Percentiles rank a stretch among this genome's conserved stretches.
Conservation (phyloP, 2,888 invertebrate genomes). For the Epistrophella euchroma region DNA sequence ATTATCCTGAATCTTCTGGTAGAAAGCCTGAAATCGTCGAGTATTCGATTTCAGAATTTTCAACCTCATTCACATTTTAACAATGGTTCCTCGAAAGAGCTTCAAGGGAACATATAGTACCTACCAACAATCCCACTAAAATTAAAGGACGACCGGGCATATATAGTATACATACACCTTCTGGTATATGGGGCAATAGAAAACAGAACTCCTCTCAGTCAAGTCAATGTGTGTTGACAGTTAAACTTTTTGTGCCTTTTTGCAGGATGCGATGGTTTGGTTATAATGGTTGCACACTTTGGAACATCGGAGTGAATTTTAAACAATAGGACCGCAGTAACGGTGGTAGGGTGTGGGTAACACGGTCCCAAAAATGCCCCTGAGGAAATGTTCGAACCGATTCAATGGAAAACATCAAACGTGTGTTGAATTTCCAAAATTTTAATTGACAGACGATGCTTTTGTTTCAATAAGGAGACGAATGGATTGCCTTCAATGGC, state of each 20-base stretch:
- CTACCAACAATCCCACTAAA: conserved; percentile 23
- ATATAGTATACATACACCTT: neutral
- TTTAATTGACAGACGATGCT: conserved; percentile 63
- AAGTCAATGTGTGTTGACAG: conserved; percentile 50
- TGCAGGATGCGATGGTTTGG: conserved; percentile 51
- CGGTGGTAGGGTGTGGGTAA: conserved; percentile 7
- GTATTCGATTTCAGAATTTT: conserved; percentile 65
- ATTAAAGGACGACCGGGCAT: conserved; percentile 27
- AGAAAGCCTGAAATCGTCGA: conserved; percentile 43
- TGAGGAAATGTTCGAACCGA: conserved; percentile 59
- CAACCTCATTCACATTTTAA: conserved; percentile 53
- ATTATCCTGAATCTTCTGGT: conserved; percentile 38
- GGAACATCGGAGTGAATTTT: conserved; percentile 61
- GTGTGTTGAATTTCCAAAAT: conserved; percentile 70
- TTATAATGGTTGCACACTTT: conserved; percentile 65
- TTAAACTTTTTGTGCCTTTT: conserved; percentile 49
- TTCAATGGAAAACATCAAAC: conserved; percentile 69
- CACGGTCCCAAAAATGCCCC: conserved; percentile 47
- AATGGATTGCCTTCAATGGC: conserved; percentile 11
- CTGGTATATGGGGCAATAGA: conserved; percentile 31
- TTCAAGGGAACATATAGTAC: conserved; percentile 5
- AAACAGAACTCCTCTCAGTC: conserved; percentile 30
- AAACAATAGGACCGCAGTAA: conserved; percentile 55
- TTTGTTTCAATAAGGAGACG: conserved; percentile 52
- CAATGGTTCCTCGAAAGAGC: conserved; percentile 29